Evolutionary conservation across 2,888 invertebrate genomes (phyloP).

Genomic region (Noctua janthina): DNA sequence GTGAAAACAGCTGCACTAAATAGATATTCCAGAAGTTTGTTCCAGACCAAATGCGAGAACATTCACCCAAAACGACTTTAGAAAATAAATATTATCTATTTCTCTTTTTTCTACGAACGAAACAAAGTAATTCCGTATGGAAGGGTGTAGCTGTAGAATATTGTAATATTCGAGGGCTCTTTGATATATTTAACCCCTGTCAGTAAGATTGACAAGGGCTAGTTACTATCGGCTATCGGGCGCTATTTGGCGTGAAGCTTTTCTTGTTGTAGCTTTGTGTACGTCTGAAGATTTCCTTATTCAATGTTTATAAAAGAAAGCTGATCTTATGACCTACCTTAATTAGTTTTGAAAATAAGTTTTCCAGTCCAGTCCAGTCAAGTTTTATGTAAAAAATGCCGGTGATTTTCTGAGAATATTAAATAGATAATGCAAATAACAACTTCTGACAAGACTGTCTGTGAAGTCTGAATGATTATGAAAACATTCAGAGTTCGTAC

Average conservation of each 20-base stretch:
- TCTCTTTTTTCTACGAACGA: not conserved
- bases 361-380: too few relatives aligned
- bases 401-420: not conserved
- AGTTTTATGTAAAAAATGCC: not conserved
- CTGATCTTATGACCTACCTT: not conserved
- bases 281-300: not conserved
- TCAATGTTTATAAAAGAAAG: not conserved
- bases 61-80: not conserved
- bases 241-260: not conserved
- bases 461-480: not conserved
- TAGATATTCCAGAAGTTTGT: not conserved
- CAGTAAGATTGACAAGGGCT: constrained; percentile 10
- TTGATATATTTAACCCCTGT: constrained; percentile 21
- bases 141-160: not conserved
- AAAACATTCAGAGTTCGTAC: not conserved
- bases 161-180: not conserved
- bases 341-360: not conserved
- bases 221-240: not conserved
- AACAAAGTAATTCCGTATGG: not conserved
- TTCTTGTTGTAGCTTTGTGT: not conserved
- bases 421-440: not conserved
- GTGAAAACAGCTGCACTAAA: not conserved
- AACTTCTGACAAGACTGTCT: not conserved
- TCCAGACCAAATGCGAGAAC: not conserved
- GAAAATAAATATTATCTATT: not conserved